Evolutionary conservation across 2,888 invertebrate genomes (phyloP).

Genomic region (Ypsolopha scabrella): DNA sequence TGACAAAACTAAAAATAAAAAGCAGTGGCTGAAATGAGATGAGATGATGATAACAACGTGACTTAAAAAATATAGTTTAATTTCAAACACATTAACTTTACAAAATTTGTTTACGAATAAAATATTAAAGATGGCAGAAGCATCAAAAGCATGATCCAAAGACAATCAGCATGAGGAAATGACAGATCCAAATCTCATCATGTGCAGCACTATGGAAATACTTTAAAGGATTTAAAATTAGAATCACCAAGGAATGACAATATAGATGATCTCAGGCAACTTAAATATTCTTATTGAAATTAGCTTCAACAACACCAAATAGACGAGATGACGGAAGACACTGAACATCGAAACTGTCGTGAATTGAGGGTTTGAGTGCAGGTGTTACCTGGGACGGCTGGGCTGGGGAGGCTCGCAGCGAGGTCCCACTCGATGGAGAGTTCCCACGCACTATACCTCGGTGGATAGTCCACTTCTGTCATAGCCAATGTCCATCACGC

Average conservation of each 20-base stretch:
- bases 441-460: slow-evolving; percentile 81
- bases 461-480: slow-evolving; percentile 85
- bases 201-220: not conserved
- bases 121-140: not conserved
- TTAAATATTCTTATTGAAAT: not conserved
- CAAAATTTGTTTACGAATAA: not conserved
- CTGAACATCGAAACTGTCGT: slow-evolving; percentile 32
- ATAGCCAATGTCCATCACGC: slow-evolving; percentile 25
- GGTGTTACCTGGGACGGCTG: slow-evolving; percentile 60
- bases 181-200: not conserved
- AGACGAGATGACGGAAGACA: slow-evolving; percentile 26
- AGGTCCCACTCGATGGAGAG: slow-evolving; percentile 63
- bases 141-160: not conserved
- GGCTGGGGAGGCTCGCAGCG: slow-evolving; percentile 54
- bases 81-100: too few species aligned
- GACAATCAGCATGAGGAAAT: not conserved
- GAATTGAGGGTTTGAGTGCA: slow-evolving; percentile 25
- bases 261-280: not conserved
- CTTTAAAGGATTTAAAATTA: not conserved
- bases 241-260: not conserved
- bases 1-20: slow-evolving; percentile 37
- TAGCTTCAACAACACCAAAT: not conserved
- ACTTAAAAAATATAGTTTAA: too few species aligned
- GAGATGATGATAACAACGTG: not conserved
- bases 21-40: slow-evolving; percentile 14